Base-by-base conservation (phyloP, 2,888 invertebrate species). In the Dryomyza anilis region DNA sequence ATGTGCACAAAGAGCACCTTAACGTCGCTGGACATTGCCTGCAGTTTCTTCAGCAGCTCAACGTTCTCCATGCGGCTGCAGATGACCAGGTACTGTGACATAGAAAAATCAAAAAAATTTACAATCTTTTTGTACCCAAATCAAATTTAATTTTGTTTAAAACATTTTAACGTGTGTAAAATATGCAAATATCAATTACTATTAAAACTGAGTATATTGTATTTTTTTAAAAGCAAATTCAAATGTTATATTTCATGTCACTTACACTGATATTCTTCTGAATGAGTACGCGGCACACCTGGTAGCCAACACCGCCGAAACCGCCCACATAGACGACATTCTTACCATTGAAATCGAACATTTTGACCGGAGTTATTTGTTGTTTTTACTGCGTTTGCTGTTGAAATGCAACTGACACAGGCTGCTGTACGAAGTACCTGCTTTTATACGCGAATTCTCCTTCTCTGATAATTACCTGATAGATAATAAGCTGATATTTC, bases 251-350 rank as follows among this genome's bases (percentile, higher is more conserved):
- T 57, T n/a, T n/a, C 29, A 12, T 14, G 25, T 19, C 16, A 4
- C 72, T 68, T 46, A 75, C 75, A 43, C 69, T 78, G 27, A 80
- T 73, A 52, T 78, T 75, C 67, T 80, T 76, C 58, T 74, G 74
- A 72, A 79, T 76, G 57, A 81, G 71, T 65, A 74, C 71, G 30
- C 76, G 79, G 70, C 77, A 73, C 56, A 77, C 72, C 61, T 79
- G 76, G 71, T 72, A 74, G 36, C 79, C 80, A 46, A 80, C 74
- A 64, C 79, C 81, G 30, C 71, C 75, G 64, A 77, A 81, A 64
- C 78, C 74, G 58, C 81, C 77, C 29, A 73, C 77, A 53, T 75
- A 78, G 50, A 81, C 76, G 57, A 81, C 77, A 74, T 81, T 78
- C 70, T 81, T 81, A 65, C 73, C 73, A 19, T 72, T 74, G 70